Percentiles rank a stretch among this genome's conserved stretches.
Conservation (phyloP, 2,797 vertebrate species). For the Acanthiza pusilla region DNA sequence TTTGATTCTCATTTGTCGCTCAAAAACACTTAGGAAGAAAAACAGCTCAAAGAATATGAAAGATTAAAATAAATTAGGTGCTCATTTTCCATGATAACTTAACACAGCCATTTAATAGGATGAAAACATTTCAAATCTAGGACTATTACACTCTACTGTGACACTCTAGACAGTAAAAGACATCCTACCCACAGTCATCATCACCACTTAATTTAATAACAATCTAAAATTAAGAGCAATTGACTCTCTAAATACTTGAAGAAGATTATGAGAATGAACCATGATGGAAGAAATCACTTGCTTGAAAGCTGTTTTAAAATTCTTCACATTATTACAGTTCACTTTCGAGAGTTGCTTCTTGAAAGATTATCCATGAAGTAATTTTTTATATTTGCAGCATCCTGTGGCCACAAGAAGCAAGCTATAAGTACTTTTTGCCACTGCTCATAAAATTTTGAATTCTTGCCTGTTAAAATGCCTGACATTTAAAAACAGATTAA, state of each 20-base stretch:
- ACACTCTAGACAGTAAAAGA: slow-evolving; percentile 19
- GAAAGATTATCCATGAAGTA: neutral
- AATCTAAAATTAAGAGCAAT: slow-evolving; percentile 44
- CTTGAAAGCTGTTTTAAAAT: slow-evolving; percentile 6
- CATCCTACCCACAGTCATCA: slow-evolving; percentile 2
- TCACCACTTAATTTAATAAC: slow-evolving; percentile 39
- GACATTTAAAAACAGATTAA: neutral
- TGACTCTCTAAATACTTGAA: slow-evolving; percentile 15
- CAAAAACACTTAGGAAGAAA: neutral
- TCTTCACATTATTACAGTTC: neutral
- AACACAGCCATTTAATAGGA: neutral
- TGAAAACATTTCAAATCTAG: slow-evolving; percentile 17
- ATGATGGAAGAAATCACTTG: neutral
- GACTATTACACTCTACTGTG: neutral
- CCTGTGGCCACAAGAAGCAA: neutral
- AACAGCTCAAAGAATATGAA: neutral
- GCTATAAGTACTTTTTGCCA: neutral
- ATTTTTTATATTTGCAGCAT: neutral
- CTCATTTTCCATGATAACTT: neutral
- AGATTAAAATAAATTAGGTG: slow-evolving; percentile 14
- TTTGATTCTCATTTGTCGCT: neutral
- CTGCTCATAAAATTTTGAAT: neutral
- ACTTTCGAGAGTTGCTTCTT: neutral
- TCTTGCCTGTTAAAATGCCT: neutral
- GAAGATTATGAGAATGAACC: neutral